Conservation (phyloP, 2,797 vertebrate genomes). For the Balearica regulorum region DNA sequence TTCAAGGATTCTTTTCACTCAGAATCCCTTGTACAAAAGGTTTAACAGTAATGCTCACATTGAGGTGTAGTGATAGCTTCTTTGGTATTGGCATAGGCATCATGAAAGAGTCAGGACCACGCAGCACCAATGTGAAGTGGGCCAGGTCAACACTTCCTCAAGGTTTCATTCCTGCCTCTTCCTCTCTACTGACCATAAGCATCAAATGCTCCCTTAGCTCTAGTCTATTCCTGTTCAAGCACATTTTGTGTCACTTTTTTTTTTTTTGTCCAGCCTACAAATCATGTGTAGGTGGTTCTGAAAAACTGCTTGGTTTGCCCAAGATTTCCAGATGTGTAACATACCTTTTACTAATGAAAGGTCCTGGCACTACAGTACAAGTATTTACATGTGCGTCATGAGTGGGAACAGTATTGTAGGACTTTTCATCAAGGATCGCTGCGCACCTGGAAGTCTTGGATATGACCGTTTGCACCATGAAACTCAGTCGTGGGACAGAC, state of each 20-base stretch:
- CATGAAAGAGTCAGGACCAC: neutral
- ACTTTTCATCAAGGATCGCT: neutral
- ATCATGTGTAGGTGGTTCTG: neutral
- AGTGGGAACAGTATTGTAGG: neutral
- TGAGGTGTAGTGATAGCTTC: neutral
- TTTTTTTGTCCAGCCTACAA: neutral
- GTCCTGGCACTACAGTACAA: neutral
- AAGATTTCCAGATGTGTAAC: neutral
- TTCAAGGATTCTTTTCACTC: neutral
- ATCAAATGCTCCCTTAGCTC: neutral
- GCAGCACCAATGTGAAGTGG: neutral
- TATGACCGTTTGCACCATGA: neutral
- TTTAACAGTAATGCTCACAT: neutral
- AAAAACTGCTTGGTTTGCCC: neutral
- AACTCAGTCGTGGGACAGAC: neutral
- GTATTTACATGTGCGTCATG: neutral
- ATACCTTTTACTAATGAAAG: neutral
- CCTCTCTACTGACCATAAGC: neutral
- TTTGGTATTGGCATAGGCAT: neutral
- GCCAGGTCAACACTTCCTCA: neutral
- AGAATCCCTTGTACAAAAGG: neutral
- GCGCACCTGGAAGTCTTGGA: neutral
- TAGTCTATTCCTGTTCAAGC: neutral
- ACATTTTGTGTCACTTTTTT: neutral
- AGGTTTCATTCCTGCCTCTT: neutral